Conservation (phyloP, 2,888 invertebrate species). For the Synanthedon vespiformis region DNA sequence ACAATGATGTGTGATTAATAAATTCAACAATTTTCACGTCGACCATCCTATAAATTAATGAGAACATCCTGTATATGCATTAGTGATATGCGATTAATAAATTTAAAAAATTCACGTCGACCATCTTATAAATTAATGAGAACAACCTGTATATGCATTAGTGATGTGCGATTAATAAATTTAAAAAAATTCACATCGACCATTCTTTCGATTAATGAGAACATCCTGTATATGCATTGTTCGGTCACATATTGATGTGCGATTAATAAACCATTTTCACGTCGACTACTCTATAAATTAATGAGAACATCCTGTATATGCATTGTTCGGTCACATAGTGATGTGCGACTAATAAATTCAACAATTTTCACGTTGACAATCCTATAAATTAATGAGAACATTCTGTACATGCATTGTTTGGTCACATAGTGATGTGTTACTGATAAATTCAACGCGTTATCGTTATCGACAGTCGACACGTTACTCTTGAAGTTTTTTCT, state of each 20-base stretch:
- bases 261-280: slow-evolving; percentile 4
- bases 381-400: slow-evolving; percentile 5
- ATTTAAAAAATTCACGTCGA: slow-evolving; percentile 4
- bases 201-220: background rate
- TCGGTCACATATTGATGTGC: slow-evolving; percentile 17
- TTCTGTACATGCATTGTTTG: slow-evolving; percentile 37
- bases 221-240: slow-evolving; percentile 32
- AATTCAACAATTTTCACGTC: slow-evolving; percentile 6
- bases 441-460: slow-evolving; percentile 18
- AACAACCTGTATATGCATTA: slow-evolving; percentile 27
- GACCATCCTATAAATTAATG: background rate
- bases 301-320: slow-evolving; percentile 21
- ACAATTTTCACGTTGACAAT: no score
- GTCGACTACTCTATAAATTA: no score
- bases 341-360: slow-evolving; percentile 5
- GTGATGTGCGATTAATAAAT: slow-evolving; percentile 21
- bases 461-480: slow-evolving; percentile 10
- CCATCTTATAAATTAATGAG: no score
- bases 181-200: background rate
- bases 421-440: slow-evolving; percentile 14
- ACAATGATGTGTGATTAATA: slow-evolving; percentile 19
- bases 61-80: slow-evolving; percentile 27
- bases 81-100: slow-evolving; percentile 20
- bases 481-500: slow-evolving; percentile 12
- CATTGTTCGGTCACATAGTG: slow-evolving; percentile 28